phyloP scores from a whole-genome alignment of 1,140 invertebrate genomes.

The Anadara kagoshimensis region DNA sequence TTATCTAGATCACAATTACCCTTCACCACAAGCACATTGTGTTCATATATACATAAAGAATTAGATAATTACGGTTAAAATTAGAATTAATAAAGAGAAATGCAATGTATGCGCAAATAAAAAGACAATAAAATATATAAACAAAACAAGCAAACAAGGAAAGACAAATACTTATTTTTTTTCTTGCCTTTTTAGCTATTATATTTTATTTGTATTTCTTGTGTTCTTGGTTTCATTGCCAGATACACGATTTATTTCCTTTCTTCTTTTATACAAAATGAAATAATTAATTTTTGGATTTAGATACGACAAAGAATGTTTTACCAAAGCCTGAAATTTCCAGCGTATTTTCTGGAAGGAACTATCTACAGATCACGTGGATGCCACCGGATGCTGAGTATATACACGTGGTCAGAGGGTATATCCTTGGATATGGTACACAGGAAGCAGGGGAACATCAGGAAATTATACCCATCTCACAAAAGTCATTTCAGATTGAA shows the following conservation, averaged over 20 bases:
- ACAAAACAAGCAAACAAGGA: no score
- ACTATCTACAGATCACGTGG: conserved; percentile 29
- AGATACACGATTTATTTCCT: background rate
- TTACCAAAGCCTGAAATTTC: conserved; percentile 19
- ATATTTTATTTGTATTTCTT: background rate
- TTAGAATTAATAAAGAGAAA: no score
- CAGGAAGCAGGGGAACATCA: conserved; percentile 20
- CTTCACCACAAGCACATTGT: no score
- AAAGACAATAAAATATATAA: no score
- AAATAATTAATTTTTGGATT: background rate
- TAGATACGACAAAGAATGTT: conserved; percentile 13
- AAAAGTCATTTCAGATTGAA: conserved; percentile 17
- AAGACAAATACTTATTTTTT: no score
- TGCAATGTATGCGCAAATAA: no score
- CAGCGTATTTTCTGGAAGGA: conserved; percentile 16
- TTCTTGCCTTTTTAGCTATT: no score
- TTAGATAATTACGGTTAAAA: no score
- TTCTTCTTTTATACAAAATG: background rate
- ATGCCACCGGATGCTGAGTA: conserved; percentile 6
- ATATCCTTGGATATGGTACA: conserved; percentile 19
- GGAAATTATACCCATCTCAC: conserved; percentile 16
- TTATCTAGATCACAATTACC: no score
- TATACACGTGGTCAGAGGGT: conserved; percentile 13
- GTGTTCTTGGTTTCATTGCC: background rate
- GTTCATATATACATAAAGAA: no score